Percentiles rank a stretch among this genome's conserved stretches.
Evolutionary conservation across 2,888 invertebrate genomes (phyloP).

Genomic region (Plemyria rubiginata): DNA sequence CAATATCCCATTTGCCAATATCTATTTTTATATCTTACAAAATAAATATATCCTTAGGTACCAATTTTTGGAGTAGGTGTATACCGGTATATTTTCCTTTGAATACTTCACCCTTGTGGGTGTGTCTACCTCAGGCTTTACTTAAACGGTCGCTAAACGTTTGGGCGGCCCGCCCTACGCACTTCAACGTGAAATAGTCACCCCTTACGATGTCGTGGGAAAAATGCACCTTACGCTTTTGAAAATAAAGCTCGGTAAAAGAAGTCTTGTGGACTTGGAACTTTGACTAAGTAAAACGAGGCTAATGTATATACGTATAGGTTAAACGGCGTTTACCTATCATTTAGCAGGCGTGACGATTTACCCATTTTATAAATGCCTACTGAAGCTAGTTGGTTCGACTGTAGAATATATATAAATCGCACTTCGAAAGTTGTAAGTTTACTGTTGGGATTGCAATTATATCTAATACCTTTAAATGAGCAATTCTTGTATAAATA

Average conservation of each 20-base stretch:
- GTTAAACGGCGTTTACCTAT: constrained; percentile 73
- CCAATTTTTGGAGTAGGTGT: not conserved
- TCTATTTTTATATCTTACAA: not conserved
- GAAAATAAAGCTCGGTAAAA: constrained; percentile 43
- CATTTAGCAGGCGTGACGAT: constrained; percentile 65
- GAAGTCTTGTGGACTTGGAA: constrained; percentile 47
- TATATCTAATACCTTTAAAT: no score
- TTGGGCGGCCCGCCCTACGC: constrained; percentile 84
- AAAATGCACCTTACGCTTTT: constrained; percentile 53
- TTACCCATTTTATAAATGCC: constrained; percentile 51
- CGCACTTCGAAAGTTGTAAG: not conserved
- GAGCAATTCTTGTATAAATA: no score
- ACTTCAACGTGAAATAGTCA: constrained; percentile 61
- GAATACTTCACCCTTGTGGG: constrained; percentile 62
- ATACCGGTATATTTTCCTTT: constrained; percentile 2
- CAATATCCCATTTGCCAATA: not conserved
- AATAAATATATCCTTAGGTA: not conserved
- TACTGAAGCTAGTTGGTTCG: constrained; percentile 23
- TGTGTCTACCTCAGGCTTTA: constrained; percentile 74
- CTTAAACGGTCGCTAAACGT: constrained; percentile 84
- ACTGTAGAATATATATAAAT: not conserved
- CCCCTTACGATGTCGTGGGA: constrained; percentile 32
- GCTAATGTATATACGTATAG: constrained; percentile 69
- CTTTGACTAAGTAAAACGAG: constrained; percentile 58
- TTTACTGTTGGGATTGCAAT: not conserved